Evolutionary conservation across 2,113 vertebrate species (phyloP).

Genomic region (Pterocles gutturalis): DNA sequence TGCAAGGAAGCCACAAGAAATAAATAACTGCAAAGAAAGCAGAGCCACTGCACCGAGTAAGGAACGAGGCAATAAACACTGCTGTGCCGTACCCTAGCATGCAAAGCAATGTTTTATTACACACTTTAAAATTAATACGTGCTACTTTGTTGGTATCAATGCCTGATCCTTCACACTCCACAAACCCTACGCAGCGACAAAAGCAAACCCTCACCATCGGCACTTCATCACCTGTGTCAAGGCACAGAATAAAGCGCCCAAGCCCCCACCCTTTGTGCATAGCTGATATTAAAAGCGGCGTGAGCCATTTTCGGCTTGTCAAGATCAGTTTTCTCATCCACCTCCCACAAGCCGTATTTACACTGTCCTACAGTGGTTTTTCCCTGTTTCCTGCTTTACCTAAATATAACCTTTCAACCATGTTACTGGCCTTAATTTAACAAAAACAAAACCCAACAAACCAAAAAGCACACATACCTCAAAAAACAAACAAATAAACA

Average conservation of each 20-base stretch:
- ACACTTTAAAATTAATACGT: background rate
- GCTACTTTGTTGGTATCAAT: background rate
- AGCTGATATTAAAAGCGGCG: background rate
- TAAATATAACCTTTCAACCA: background rate
- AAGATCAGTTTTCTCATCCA: background rate
- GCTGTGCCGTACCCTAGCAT: background rate
- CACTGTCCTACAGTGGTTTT: background rate
- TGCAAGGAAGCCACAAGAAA: background rate
- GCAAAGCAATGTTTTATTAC: background rate
- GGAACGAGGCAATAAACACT: background rate
- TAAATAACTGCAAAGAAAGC: background rate
- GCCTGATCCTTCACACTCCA: background rate
- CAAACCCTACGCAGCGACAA: background rate
- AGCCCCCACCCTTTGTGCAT: background rate
- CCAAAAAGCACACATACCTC: fast-evolving
- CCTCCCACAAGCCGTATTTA: background rate
- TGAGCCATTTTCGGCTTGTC: background rate
- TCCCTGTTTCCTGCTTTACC: background rate
- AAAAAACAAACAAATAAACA: background rate
- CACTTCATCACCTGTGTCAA: background rate
- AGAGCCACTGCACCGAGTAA: background rate
- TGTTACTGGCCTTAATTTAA: too few relatives aligned
- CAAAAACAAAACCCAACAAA: background rate
- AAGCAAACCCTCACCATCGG: fast-evolving
- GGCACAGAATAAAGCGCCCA: background rate